Evolutionary conservation across 2,113 vertebrate species (phyloP).

Genomic region (Campylorhamphus procurvoides): DNA sequence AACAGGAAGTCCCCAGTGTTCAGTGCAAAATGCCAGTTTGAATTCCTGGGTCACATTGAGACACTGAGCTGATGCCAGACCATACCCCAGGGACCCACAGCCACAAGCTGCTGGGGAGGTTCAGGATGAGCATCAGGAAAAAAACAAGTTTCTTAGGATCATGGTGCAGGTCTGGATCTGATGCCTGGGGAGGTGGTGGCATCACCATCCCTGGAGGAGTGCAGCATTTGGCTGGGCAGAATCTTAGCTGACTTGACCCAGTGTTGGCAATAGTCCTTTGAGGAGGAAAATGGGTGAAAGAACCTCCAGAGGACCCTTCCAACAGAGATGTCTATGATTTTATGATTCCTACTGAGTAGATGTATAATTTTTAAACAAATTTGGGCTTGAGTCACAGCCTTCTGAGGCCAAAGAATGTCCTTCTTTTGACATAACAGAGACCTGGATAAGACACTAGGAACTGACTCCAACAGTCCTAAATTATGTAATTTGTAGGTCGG

Average conservation of each 20-base stretch:
- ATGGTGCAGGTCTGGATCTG: not conserved
- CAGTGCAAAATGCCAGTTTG: not conserved
- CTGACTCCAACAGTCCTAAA: not conserved
- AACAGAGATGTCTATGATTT: not conserved
- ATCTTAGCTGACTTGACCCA: not conserved
- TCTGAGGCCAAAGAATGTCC: not conserved
- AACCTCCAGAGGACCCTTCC: not conserved
- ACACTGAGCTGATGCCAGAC: not conserved
- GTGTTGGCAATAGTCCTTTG: not conserved
- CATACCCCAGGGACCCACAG: not conserved
- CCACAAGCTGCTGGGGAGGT: not conserved
- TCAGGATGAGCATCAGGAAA: not conserved
- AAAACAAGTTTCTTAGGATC: not conserved
- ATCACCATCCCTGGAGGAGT: not conserved
- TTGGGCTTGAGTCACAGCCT: not conserved
- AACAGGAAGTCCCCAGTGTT: not conserved
- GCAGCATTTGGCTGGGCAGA: not conserved
- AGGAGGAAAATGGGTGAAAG: not conserved
- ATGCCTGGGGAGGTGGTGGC: not conserved
- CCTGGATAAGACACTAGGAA: not conserved
- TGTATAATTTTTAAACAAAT: not conserved
- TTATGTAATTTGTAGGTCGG: constrained; percentile 5
- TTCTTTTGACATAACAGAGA: not conserved
- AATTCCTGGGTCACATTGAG: not conserved
- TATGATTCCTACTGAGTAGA: not conserved